Percentiles rank a stretch among this genome's conserved stretches.
These are phyloP conservation scores for Lycocerus yunnanus DNA, from an alignment of 2,888 invertebrate species.

Conservation along the genomic window DNA sequence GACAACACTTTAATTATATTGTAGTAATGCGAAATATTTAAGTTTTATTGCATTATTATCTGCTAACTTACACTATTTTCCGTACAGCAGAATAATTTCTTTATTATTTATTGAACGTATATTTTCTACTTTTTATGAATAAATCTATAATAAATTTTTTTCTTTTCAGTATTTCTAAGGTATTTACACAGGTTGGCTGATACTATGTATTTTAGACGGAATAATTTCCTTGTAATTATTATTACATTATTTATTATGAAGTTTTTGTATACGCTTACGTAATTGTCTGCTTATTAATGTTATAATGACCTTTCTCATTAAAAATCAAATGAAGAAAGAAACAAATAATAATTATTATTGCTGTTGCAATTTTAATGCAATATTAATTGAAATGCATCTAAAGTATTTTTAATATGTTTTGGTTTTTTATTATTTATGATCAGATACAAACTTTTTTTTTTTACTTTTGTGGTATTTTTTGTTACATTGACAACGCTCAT, in stretches of 20 bases:
- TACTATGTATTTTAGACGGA: neutral
- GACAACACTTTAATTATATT: slow-evolving; percentile 15
- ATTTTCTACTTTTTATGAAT: neutral
- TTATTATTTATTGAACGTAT: neutral
- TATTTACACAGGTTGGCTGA: neutral
- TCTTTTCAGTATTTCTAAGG: neutral
- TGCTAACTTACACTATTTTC: neutral
- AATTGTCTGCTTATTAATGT: too few species aligned
- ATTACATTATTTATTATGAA: neutral
- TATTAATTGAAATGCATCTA: too few species aligned
- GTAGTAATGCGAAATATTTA: slow-evolving; percentile 16
- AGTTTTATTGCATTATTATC: slow-evolving; percentile 1
- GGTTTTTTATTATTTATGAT: too few species aligned
- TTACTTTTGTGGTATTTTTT: too few species aligned
- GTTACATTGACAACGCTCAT: too few species aligned
- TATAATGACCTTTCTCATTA: too few species aligned
- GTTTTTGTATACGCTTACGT: too few species aligned
- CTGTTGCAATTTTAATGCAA: too few species aligned
- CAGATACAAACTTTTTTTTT: too few species aligned
- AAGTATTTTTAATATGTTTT: too few species aligned
- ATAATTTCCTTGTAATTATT: neutral
- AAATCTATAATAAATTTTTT: neutral
- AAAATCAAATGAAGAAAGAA: too few species aligned
- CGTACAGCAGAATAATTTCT: neutral
- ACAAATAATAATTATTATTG: too few species aligned